Conservation (phyloP, 1,140 invertebrate species). For the Zaprionus inermis region DNA sequence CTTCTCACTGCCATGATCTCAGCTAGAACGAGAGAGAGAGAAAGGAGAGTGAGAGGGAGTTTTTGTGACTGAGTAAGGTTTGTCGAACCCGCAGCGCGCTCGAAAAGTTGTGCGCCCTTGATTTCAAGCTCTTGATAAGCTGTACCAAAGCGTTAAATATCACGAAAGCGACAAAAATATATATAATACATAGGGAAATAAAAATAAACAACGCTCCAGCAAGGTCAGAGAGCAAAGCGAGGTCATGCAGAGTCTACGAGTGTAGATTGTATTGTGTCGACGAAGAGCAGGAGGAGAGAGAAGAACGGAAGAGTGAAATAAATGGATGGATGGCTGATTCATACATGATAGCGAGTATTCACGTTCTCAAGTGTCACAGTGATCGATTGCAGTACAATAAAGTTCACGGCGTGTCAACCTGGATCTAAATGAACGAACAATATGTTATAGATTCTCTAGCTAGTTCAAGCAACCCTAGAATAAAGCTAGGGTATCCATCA, state of each 20-base stretch:
- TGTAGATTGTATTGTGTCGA: neutral
- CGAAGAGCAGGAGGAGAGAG: neutral
- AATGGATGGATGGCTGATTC: neutral
- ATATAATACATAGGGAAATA: constrained; percentile 3
- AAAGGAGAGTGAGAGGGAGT: neutral
- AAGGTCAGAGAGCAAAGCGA: constrained; percentile 42
- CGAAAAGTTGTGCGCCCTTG: constrained; percentile 52
- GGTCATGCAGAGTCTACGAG: constrained; percentile 32
- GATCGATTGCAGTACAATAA: constrained; percentile 4
- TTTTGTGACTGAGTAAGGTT: constrained; percentile 1
- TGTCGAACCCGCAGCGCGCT: constrained; percentile 46
- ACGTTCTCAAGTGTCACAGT: neutral
- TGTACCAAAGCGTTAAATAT: constrained; percentile 44
- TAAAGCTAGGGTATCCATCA: no score
- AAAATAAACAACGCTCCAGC: constrained; percentile 11
- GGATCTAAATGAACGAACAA: neutral
- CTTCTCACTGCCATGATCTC: constrained; percentile 34
- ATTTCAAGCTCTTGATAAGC: constrained; percentile 70
- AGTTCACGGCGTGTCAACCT: constrained; percentile 1
- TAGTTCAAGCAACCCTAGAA: no score
- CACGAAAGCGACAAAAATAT: constrained; percentile 51
- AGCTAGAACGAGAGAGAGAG: constrained; percentile 10
- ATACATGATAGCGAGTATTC: neutral
- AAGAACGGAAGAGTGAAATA: neutral
- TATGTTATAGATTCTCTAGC: neutral